Conservation (phyloP, 2,888 invertebrate species). For the Hemithea aestivaria region DNA sequence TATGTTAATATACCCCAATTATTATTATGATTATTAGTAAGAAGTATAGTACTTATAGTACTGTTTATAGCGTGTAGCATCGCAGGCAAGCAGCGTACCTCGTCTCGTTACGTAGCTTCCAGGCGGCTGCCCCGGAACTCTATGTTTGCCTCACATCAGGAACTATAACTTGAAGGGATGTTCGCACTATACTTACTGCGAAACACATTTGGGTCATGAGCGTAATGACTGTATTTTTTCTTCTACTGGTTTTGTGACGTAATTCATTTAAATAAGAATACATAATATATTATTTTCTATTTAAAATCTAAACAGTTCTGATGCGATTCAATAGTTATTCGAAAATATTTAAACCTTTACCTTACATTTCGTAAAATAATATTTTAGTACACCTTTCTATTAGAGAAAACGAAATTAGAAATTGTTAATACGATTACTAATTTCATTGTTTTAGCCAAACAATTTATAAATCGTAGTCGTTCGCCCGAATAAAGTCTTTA, state of each 20-base stretch:
- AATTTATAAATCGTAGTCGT: slow-evolving; percentile 31
- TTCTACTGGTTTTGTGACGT: background rate
- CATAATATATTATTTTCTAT: too few relatives aligned
- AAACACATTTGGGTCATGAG: slow-evolving; percentile 10
- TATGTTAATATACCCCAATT: too few relatives aligned
- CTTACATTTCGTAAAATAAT: too few relatives aligned
- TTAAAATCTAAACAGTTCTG: too few relatives aligned
- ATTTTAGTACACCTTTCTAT: too few relatives aligned
- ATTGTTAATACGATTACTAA: too few relatives aligned
- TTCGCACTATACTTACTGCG: slow-evolving; percentile 9
- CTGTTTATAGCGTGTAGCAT: background rate
- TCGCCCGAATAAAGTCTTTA: slow-evolving; percentile 31
- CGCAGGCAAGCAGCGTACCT: slow-evolving; percentile 1
- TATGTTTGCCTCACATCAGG: slow-evolving; percentile 12
- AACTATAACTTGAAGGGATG: slow-evolving; percentile 21
- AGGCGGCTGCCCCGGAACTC: slow-evolving; percentile 15
- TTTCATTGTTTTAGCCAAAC: slow-evolving; percentile 27
- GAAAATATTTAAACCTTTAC: too few relatives aligned
- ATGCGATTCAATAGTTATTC: too few relatives aligned
- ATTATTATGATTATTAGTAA: too few relatives aligned
- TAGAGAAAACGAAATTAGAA: too few relatives aligned
- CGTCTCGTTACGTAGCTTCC: slow-evolving; percentile 43
- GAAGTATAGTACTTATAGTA: slow-evolving; percentile 5
- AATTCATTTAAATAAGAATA: too few relatives aligned
- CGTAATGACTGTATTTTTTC: background rate